Evolutionary conservation across 2,888 invertebrate genomes (phyloP).

Genomic region (Hydrotaea cyrtoneurina): DNA sequence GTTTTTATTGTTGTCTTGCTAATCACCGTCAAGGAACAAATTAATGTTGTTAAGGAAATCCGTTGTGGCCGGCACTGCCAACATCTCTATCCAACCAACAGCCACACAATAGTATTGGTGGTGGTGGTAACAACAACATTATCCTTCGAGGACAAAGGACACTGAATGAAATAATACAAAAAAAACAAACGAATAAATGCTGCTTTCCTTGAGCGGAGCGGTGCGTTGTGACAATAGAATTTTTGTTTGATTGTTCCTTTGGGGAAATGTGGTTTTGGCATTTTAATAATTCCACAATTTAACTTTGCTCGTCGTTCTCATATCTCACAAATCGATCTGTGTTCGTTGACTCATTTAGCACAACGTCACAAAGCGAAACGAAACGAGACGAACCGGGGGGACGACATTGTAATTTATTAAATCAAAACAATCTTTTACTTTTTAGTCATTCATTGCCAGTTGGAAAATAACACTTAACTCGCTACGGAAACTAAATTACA

Average conservation of each 20-base stretch:
- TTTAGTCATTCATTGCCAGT: not conserved
- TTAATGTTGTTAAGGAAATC: conserved; percentile 68
- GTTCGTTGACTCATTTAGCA: conserved; percentile 51
- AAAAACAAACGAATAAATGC: conserved; percentile 54
- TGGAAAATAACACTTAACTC: not conserved
- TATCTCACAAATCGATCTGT: conserved; percentile 58
- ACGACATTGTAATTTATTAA: conserved; percentile 56
- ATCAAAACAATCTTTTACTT: conserved; percentile 59
- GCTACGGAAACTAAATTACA: conserved; percentile 24
- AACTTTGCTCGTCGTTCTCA: conserved; percentile 48
- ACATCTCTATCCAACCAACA: conserved; percentile 49
- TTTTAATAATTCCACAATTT: conserved; percentile 67
- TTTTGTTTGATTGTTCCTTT: conserved; percentile 65
- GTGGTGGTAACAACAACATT: not conserved
- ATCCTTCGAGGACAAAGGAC: not conserved
- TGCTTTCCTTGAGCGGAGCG: conserved; percentile 37
- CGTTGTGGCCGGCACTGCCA: conserved; percentile 61
- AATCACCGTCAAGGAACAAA: conserved; percentile 67
- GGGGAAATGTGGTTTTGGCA: conserved; percentile 61
- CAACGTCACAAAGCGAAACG: not conserved
- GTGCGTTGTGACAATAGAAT: conserved; percentile 55
- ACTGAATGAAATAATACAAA: conserved; percentile 40
- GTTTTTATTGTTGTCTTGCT: conserved; percentile 65
- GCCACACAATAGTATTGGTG: not conserved
- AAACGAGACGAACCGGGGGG: conserved; percentile 19